Evolutionary conservation across 1,140 invertebrate species (phyloP).

Genomic region (Drosophila navojoa): DNA sequence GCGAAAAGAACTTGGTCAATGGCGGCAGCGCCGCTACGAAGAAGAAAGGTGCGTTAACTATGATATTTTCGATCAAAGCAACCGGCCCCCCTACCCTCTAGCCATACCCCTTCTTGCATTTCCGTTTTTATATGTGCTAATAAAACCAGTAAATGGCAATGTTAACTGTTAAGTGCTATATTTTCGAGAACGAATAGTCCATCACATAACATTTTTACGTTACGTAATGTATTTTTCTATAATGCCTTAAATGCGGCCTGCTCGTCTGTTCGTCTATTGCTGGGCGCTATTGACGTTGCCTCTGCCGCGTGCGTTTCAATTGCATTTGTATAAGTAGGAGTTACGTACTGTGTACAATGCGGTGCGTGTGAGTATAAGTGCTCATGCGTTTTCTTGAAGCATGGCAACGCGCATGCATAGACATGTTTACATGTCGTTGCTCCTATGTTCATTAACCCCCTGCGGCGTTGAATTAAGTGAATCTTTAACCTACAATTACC

Average conservation of each 20-base stretch:
- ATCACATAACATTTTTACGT: conserved; percentile 79
- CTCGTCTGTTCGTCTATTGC: conserved; percentile 43
- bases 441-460: conserved; percentile 72
- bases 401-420: conserved; percentile 57
- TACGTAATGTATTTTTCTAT: conserved; percentile 78
- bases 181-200: conserved; percentile 46
- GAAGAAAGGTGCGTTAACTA: conserved; percentile 77
- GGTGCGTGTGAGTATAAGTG: conserved; percentile 17
- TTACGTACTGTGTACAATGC: conserved; percentile 20
- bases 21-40: conserved; percentile 61
- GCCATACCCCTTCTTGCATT: background rate
- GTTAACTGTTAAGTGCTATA: conserved; percentile 44
- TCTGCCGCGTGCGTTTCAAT: conserved; percentile 71
- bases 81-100: background rate
- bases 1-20: conserved; percentile 75
- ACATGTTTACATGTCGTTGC: conserved; percentile 35
- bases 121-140: background rate
- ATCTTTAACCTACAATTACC: conserved; percentile 81
- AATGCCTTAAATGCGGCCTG: conserved; percentile 67
- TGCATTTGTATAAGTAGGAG: conserved; percentile 60
- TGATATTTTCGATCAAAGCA: conserved; percentile 29
- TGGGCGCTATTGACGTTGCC: conserved; percentile 38
- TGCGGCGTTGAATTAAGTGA: conserved; percentile 40
- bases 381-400: conserved; percentile 49
- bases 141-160: conserved; percentile 14